phyloP scores from a whole-genome alignment of 2,888 invertebrate genomes.

The Drosophila diplacantha region DNA sequence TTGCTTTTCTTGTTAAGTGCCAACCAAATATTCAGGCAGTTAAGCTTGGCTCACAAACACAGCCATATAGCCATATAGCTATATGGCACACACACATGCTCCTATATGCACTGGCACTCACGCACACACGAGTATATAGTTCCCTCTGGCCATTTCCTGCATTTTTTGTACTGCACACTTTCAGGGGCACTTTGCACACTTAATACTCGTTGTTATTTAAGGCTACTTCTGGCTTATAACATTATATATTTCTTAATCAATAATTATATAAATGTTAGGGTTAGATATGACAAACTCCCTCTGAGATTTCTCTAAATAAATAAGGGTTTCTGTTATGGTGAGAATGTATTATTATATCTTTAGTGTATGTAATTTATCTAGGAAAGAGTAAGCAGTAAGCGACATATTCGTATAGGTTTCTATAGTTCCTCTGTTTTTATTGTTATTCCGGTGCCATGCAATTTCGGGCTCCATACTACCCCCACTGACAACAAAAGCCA shows the following conservation, averaged over 20 bases:
- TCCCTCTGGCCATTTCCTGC: constrained; percentile 23
- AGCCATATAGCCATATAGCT: constrained; percentile 10
- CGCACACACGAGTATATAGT: constrained; percentile 8
- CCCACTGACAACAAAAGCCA: constrained; percentile 55
- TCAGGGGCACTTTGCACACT: constrained; percentile 34
- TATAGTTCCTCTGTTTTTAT: constrained; percentile 15
- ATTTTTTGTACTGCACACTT: constrained; percentile 46
- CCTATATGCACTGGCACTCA: background rate
- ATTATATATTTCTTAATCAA: background rate
- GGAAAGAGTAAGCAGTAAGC: constrained; percentile 6
- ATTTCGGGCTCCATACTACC: constrained; percentile 37
- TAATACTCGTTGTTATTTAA: constrained; percentile 7
- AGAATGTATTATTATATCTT: background rate
- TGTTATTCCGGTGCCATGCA: constrained; percentile 34
- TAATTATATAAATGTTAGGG: background rate
- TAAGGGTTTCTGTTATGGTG: background rate
- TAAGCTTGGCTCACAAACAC: constrained; percentile 31
- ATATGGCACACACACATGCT: background rate
- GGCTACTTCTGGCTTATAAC: background rate
- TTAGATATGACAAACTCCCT: background rate
- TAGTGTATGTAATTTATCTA: background rate
- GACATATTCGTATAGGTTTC: constrained; percentile 3
- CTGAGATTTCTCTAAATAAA: background rate
- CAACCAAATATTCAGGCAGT: constrained; percentile 43
- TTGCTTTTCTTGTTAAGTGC: constrained; percentile 45